Evolutionary conservation across 2,888 invertebrate genomes (phyloP).

Genomic region (Terebella lapidaria): DNA sequence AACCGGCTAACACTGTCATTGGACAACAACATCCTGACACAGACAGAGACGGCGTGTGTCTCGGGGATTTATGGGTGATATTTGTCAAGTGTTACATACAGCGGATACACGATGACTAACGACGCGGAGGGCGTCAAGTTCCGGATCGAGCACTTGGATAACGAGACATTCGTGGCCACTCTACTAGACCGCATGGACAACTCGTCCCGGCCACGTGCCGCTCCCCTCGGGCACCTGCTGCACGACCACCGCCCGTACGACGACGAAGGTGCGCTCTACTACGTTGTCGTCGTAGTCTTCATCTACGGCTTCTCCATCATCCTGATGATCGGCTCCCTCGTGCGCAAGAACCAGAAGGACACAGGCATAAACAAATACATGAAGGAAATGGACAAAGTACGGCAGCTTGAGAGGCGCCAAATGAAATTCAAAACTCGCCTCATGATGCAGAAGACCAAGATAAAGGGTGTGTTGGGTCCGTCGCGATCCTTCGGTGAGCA

Average conservation of each 20-base stretch:
- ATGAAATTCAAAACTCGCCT: slow-evolving; percentile 23
- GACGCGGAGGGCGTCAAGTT: not conserved
- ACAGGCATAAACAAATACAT: slow-evolving; percentile 41
- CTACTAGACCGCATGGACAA: not conserved
- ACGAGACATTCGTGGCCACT: slow-evolving; percentile 8
- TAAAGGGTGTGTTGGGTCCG: not conserved
- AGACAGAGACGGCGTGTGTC: too few relatives aligned
- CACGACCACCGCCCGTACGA: slow-evolving; percentile 23
- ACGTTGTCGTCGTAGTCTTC: slow-evolving; percentile 46
- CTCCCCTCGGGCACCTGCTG: not conserved
- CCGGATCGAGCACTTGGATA: not conserved
- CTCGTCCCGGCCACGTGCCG: not conserved
- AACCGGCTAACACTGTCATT: too few relatives aligned
- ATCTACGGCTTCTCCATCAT: slow-evolving; percentile 49
- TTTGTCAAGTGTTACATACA: too few relatives aligned
- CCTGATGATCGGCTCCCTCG: slow-evolving; percentile 49
- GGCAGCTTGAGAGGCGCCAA: slow-evolving; percentile 41
- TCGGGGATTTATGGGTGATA: too few relatives aligned
- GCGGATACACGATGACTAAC: too few relatives aligned
- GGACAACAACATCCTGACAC: too few relatives aligned
- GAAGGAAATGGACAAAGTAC: slow-evolving; percentile 43
- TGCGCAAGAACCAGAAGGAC: slow-evolving; percentile 42
- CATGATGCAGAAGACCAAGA: slow-evolving; percentile 10
- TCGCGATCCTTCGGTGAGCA: not conserved
- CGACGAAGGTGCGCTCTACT: slow-evolving; percentile 45